A percentile compares a stretch with the other conserved stretches of the same genome.
Evolutionary conservation across 2,888 invertebrate genomes (phyloP).

Genomic region (Cetonia aurata): DNA sequence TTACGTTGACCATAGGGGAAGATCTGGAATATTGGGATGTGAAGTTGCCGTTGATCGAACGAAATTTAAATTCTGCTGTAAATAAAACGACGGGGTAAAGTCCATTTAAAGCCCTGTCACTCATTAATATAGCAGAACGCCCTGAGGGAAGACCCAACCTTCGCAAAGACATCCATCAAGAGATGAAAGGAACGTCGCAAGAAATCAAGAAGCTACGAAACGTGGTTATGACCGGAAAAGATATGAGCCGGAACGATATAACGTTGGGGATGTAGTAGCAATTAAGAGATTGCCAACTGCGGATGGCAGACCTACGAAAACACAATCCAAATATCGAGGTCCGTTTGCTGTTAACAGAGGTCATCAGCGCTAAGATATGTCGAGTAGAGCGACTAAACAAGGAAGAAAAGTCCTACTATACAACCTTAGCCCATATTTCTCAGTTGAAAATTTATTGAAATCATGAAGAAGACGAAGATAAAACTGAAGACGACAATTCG

Average conservation of each 20-base stretch:
- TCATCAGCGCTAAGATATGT: not conserved
- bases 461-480: slow-evolving; percentile 3
- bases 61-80: too few relatives aligned
- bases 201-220: not conserved
- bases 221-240: not conserved
- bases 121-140: too few relatives aligned
- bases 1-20: too few relatives aligned
- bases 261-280: slow-evolving; percentile 23
- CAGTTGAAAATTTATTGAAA: slow-evolving; percentile 23
- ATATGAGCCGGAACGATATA: not conserved
- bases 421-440: slow-evolving; percentile 1
- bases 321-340: slow-evolving; percentile 9
- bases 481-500: not conserved
- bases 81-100: too few relatives aligned
- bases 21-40: too few relatives aligned
- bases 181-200: not conserved
- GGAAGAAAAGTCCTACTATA: not conserved
- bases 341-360: slow-evolving; percentile 28
- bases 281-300: slow-evolving; percentile 1
- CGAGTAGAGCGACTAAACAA: too few relatives aligned
- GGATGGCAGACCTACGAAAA: slow-evolving; percentile 16
- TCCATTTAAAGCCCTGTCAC: too few relatives aligned
- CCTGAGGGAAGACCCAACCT: too few relatives aligned
- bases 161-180: not conserved
- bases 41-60: too few relatives aligned